A percentile compares a stretch with the other conserved stretches of the same genome.
These are phyloP conservation scores for Drosophila miranda DNA, from an alignment of 1,140 invertebrate genomes.

Conservation along the genomic window DNA sequence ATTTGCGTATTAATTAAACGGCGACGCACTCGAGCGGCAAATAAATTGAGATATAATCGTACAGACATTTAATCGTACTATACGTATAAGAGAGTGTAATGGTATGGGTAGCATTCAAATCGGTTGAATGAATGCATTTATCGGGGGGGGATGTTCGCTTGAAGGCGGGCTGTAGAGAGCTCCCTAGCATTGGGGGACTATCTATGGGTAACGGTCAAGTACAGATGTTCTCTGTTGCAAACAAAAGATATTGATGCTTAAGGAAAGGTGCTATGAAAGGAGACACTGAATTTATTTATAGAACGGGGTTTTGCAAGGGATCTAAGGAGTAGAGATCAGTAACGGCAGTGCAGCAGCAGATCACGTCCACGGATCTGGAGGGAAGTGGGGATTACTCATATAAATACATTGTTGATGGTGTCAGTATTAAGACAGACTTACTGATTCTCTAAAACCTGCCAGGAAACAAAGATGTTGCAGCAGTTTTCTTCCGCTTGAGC, in stretches of 20 bases:
- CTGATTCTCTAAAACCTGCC: too few species aligned
- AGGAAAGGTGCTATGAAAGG: too few species aligned
- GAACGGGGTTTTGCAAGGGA: too few species aligned
- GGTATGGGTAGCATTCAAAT: conserved; percentile 10
- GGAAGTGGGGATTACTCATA: too few species aligned
- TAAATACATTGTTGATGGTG: too few species aligned
- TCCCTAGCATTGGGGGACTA: conserved; percentile 16
- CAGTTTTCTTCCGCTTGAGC: too few species aligned
- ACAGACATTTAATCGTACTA: background rate
- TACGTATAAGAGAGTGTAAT: background rate
- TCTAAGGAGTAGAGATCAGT: too few species aligned
- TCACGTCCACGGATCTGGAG: too few species aligned
- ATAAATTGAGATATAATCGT: conserved; percentile 8
- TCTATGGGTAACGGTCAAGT: conserved; percentile 10
- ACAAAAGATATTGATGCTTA: background rate
- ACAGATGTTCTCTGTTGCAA: conserved; percentile 22
- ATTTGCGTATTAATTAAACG: conserved; percentile 73
- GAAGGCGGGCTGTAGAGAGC: conserved; percentile 8
- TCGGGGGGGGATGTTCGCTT: conserved; percentile 13
- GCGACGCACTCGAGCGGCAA: conserved; percentile 33
- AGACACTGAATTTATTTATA: too few species aligned
- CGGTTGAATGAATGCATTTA: conserved; percentile 23
- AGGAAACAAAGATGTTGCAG: too few species aligned
- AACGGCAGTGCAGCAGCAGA: too few species aligned
- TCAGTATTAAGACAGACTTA: too few species aligned